Percentiles rank a stretch among this genome's conserved stretches.
phyloP scores from a whole-genome alignment of 2,888 invertebrate species.

The Crocallis elinguaria region DNA sequence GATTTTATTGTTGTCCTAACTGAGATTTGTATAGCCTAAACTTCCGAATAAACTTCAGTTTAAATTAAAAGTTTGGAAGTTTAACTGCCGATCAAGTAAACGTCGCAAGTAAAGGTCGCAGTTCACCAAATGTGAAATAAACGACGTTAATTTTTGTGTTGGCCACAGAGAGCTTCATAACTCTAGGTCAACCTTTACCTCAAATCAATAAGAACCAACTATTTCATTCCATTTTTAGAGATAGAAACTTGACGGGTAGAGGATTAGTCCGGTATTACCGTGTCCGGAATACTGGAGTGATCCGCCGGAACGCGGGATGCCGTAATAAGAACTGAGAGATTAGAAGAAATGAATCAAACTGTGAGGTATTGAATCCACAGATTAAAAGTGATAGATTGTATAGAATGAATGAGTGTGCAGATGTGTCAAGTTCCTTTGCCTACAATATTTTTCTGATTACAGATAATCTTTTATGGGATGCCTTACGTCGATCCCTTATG shows the following conservation, averaged over 20 bases:
- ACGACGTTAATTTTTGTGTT: no score
- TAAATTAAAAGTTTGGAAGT: no score
- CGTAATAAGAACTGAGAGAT: slow-evolving; percentile 69
- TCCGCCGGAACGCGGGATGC: slow-evolving; percentile 40
- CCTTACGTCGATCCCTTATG: no score
- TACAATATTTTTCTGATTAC: neutral
- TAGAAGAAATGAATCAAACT: slow-evolving; percentile 76
- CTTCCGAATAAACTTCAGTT: no score
- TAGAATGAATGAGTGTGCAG: neutral
- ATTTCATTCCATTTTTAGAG: neutral
- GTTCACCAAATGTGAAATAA: no score
- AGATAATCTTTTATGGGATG: no score
- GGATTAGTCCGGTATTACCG: slow-evolving; percentile 40
- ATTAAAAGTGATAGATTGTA: slow-evolving; percentile 28
- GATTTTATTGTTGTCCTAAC: no score
- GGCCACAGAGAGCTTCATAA: no score
- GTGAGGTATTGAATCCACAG: slow-evolving; percentile 62
- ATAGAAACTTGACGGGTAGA: slow-evolving; percentile 9
- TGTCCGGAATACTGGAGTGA: slow-evolving; percentile 58
- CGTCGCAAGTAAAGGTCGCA: no score
- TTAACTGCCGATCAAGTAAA: no score
- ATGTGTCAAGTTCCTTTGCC: neutral
- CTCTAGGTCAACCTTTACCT: no score
- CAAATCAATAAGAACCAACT: neutral
- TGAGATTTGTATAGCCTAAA: no score